A percentile compares a stretch with the other conserved stretches of the same genome.
Conservation (phyloP, 2,888 invertebrate species). For the Gerosis bhagava region DNA sequence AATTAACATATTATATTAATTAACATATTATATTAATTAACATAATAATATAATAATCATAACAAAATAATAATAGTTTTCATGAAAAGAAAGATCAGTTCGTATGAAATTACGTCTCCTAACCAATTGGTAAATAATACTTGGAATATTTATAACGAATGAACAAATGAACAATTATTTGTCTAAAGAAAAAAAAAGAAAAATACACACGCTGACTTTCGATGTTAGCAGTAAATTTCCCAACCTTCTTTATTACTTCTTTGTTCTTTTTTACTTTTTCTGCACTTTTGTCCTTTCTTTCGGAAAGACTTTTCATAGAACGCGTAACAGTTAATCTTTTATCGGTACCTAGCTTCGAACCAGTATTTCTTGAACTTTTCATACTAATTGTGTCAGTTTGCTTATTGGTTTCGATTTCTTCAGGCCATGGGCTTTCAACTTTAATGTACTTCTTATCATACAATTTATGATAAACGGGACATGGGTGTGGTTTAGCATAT, state of each 20-base stretch:
- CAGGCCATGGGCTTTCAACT: conserved; percentile 59
- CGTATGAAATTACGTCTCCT: too few relatives aligned
- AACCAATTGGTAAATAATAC: too few relatives aligned
- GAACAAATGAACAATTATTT: too few relatives aligned
- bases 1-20: too few relatives aligned
- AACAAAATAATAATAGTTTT: too few relatives aligned
- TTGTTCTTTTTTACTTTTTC: conserved; percentile 42
- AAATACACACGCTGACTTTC: conserved; percentile 44
- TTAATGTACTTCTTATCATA: conserved; percentile 61
- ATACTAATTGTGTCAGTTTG: conserved; percentile 39
- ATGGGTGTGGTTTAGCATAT: conserved; percentile 63
- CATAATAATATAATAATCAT: too few relatives aligned
- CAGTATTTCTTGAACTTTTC: conserved; percentile 46
- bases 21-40: too few relatives aligned
- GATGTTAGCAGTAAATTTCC: conserved; percentile 55
- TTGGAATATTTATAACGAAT: too few relatives aligned
- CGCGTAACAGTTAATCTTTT: conserved; percentile 35
- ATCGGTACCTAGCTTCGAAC: conserved; percentile 37
- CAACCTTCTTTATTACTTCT: conserved; percentile 47
- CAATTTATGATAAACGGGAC: conserved; percentile 70
- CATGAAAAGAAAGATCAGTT: too few relatives aligned
- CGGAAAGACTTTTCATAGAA: conserved; percentile 39
- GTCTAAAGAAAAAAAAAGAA: conserved; percentile 20
- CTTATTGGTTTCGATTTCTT: conserved; percentile 44
- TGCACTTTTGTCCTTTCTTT: conserved; percentile 39